A percentile compares a stretch with the other conserved stretches of the same genome.
These are phyloP conservation scores for Erethizon dorsatum DNA, from an alignment of 2,797 vertebrate species.

Conservation along the genomic window DNA sequence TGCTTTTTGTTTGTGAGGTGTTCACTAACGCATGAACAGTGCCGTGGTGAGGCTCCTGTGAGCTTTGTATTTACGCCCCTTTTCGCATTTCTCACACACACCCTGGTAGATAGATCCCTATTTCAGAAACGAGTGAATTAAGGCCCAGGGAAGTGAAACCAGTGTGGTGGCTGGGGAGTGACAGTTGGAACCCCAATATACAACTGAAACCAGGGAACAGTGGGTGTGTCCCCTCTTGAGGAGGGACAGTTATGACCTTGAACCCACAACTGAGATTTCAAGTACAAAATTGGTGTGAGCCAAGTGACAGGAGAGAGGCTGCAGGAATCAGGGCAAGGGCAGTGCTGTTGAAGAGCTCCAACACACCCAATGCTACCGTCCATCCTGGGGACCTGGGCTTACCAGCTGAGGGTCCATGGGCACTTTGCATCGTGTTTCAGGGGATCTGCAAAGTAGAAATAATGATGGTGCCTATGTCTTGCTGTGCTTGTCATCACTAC, in stretches of 20 bases:
- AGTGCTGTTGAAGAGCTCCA: background rate
- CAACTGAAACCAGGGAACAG: conserved; percentile 83
- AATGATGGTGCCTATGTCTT: background rate
- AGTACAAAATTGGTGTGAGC: conserved; percentile 42
- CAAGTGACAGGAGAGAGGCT: background rate
- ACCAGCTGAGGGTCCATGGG: background rate
- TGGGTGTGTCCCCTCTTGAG: conserved; percentile 79
- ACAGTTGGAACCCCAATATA: conserved; percentile 84
- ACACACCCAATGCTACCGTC: background rate
- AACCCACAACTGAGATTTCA: conserved; percentile 71
- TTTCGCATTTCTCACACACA: conserved; percentile 76
- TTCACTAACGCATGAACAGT: conserved; percentile 75
- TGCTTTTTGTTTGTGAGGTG: conserved; percentile 80
- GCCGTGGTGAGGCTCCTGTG: background rate
- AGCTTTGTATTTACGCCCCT: conserved; percentile 1
- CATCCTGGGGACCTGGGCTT: background rate
- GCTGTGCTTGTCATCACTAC: background rate
- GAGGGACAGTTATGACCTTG: conserved; percentile 74
- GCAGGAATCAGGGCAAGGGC: background rate
- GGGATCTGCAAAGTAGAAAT: conserved; percentile 8
- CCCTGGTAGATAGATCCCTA: conserved; percentile 79
- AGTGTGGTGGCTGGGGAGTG: conserved; percentile 71
- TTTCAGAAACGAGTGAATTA: conserved; percentile 78
- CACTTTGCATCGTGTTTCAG: background rate
- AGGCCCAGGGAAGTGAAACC: conserved; percentile 85